phyloP scores from a whole-genome alignment of 2,888 invertebrate genomes.

The Cheilosia vernalis region DNA sequence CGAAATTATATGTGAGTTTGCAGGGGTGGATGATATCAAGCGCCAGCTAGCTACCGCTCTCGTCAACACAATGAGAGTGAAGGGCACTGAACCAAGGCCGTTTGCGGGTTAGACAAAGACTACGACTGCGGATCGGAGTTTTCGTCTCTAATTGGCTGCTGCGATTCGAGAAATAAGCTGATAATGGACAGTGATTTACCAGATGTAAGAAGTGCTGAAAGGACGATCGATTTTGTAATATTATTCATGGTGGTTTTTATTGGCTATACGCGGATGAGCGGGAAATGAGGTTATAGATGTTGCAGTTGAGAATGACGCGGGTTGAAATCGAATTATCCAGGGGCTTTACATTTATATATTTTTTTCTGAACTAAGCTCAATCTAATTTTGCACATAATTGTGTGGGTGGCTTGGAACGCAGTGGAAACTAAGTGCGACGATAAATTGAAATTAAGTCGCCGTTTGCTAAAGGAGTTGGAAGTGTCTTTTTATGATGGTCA shows the following conservation, averaged over 20 bases:
- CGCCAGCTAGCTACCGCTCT: background rate
- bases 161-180: slow-evolving; percentile 36
- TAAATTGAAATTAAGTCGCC: no score
- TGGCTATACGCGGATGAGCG: background rate
- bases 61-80: background rate
- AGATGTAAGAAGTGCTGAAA: slow-evolving; percentile 13
- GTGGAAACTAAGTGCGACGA: no score
- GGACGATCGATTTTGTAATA: slow-evolving; percentile 18
- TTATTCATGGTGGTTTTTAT: slow-evolving; percentile 19
- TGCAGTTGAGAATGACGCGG: background rate
- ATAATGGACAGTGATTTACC: slow-evolving; percentile 41
- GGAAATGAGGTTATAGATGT: background rate
- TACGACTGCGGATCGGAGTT: background rate
- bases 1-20: slow-evolving; percentile 26
- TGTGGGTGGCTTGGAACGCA: no score
- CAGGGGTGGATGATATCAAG: slow-evolving; percentile 6
- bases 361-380: background rate
- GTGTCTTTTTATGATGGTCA: no score
- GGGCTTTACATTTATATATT: background rate
- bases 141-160: slow-evolving; percentile 22
- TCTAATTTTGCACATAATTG: no score
- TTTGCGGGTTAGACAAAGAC: background rate
- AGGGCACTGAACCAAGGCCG: slow-evolving; percentile 17
- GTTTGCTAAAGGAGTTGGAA: no score
- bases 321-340: background rate